phyloP scores from a whole-genome alignment of 2,113 vertebrate species.

The Brachyhypopomus gauderio region DNA sequence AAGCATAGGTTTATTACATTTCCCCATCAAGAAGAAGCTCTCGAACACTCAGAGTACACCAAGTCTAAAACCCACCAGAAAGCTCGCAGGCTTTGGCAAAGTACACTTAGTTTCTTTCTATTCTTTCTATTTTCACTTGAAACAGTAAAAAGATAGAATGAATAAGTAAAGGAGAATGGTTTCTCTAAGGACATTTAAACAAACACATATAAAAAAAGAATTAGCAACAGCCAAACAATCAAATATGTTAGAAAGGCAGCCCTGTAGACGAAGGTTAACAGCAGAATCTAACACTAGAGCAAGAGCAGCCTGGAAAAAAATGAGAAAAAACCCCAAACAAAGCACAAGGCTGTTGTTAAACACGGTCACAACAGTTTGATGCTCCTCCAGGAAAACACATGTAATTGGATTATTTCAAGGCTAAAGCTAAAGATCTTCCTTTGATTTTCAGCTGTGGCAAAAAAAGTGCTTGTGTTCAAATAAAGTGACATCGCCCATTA shows the following conservation, averaged over 20 bases:
- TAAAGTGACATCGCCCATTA: slow-evolving; percentile 1
- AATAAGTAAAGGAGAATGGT: too few relatives aligned
- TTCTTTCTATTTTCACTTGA: too few relatives aligned
- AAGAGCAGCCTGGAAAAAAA: too few relatives aligned
- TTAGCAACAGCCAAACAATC: too few relatives aligned
- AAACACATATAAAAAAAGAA: too few relatives aligned
- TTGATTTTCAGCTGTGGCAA: slow-evolving; percentile 9
- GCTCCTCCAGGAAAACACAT: neutral
- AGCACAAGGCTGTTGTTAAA: too few relatives aligned
- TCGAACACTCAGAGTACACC: neutral
- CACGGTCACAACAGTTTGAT: neutral
- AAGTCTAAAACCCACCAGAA: neutral
- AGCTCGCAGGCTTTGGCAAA: neutral
- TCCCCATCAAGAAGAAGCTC: neutral
- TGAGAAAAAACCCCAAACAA: too few relatives aligned
- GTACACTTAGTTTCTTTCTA: neutral
- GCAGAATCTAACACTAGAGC: too few relatives aligned
- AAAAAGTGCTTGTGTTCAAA: slow-evolving; percentile 1
- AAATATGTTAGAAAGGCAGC: too few relatives aligned
- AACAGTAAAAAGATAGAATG: too few relatives aligned
- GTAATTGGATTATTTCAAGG: neutral
- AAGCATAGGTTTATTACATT: neutral
- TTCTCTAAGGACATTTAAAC: too few relatives aligned
- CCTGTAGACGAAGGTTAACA: too few relatives aligned
- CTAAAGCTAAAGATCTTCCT: neutral